phyloP scores from a whole-genome alignment of 2,888 invertebrate genomes.

The Nematopogon swammerdamellus region DNA sequence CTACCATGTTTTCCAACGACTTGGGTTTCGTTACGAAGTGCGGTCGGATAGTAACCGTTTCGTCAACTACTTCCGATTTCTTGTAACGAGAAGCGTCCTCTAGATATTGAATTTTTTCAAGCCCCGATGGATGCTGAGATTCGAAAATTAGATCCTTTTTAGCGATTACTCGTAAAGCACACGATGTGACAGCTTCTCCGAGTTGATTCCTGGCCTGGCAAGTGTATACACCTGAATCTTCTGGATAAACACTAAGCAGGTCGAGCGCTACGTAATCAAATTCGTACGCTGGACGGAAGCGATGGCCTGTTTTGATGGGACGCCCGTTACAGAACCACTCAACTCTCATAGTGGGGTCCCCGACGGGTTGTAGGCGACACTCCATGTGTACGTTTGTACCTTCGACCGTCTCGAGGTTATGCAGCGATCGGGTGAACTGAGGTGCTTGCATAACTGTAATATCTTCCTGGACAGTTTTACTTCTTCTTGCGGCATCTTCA shows the following conservation, averaged over 20 bases:
- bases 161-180: constrained; percentile 84
- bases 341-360: constrained; percentile 87
- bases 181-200: constrained; percentile 92
- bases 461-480: constrained; percentile 72
- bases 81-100: constrained; percentile 86
- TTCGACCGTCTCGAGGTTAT: constrained; percentile 87
- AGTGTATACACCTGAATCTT: constrained; percentile 94
- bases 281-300: constrained; percentile 94
- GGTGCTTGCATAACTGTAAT: constrained; percentile 82
- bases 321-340: constrained; percentile 97
- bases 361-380: constrained; percentile 86
- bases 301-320: constrained; percentile 87
- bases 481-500: constrained; percentile 74
- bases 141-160: constrained; percentile 86
- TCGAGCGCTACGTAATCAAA: constrained; percentile 97
- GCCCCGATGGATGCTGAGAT: constrained; percentile 85
- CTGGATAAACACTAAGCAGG: constrained; percentile 93
- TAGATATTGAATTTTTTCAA: constrained; percentile 88
- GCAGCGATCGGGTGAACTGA: constrained; percentile 81
- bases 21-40: constrained; percentile 85
- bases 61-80: constrained; percentile 76
- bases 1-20: constrained; percentile 77
- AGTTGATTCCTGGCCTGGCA: constrained; percentile 92
- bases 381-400: constrained; percentile 91
- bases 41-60: constrained; percentile 79